phyloP scores from a whole-genome alignment of 2,888 invertebrate species.

The Aricia artaxerxes region DNA sequence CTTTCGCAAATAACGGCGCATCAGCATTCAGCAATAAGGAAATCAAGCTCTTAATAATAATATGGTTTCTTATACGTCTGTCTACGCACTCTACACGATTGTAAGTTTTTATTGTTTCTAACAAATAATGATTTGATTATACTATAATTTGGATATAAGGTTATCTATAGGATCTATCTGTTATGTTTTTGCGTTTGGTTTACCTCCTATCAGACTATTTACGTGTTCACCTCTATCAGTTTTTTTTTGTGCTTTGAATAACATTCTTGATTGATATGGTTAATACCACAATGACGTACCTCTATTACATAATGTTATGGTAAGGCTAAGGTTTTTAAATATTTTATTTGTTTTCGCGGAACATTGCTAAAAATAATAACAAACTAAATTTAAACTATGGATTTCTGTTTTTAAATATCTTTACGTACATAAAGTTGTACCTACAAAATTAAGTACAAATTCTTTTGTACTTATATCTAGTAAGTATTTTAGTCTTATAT shows the following conservation, averaged over 20 bases:
- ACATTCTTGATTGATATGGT: not conserved
- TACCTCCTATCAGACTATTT: not conserved
- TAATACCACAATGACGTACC: not conserved
- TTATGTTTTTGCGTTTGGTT: not conserved
- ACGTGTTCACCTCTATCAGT: not conserved
- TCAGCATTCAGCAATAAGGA: not conserved
- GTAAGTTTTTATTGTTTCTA: slow-evolving; percentile 6
- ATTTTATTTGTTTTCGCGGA: no score
- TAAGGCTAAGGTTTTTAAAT: not conserved
- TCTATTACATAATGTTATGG: not conserved
- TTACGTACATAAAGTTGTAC: no score
- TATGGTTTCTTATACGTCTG: not conserved
- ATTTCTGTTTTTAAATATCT: no score
- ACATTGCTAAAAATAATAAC: no score
- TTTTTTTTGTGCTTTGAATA: not conserved
- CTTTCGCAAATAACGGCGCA: not conserved
- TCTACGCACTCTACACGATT: not conserved
- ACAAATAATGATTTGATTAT: not conserved
- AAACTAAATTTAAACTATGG: no score
- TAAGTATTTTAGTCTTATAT: no score
- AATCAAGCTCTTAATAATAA: not conserved
- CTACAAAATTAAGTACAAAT: no score
- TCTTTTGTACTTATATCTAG: no score
- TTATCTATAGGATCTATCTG: not conserved
- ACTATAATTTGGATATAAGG: not conserved